Evolutionary conservation across 2,797 vertebrate genomes (phyloP).

Genomic region (Crocodylus rhombifer): DNA sequence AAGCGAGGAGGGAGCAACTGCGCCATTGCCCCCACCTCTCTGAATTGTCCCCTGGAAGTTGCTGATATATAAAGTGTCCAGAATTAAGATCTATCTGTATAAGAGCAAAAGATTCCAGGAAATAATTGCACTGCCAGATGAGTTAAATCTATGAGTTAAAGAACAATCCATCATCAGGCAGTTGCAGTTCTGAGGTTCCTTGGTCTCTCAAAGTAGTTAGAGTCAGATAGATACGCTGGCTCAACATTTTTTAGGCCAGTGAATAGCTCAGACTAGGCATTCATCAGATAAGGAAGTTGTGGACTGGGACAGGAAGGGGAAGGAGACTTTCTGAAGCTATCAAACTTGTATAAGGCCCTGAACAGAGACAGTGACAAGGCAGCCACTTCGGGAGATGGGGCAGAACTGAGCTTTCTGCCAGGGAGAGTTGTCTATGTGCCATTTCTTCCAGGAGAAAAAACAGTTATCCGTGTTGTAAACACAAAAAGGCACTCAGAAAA

Average conservation of each 20-base stretch:
- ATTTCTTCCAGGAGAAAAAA: background rate
- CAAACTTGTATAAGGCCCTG: fast-evolving
- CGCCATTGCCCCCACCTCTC: no score
- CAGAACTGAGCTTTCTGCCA: background rate
- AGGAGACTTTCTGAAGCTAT: background rate
- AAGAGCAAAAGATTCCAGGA: no score
- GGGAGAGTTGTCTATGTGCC: background rate
- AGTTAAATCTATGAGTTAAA: background rate
- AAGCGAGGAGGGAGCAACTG: no score
- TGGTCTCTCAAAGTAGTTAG: background rate
- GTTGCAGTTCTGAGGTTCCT: background rate
- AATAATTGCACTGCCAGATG: background rate
- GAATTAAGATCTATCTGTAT: no score
- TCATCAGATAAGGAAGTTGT: background rate
- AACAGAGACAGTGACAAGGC: background rate
- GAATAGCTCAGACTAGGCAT: background rate
- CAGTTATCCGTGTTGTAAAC: background rate
- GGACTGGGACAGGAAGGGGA: background rate
- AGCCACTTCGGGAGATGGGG: background rate
- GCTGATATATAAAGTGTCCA: no score
- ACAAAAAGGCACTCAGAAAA: background rate
- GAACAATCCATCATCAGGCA: background rate
- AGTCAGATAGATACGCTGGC: background rate
- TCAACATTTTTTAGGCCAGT: background rate
- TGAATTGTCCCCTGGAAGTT: no score